These are phyloP conservation scores for Sebastiscus tertius DNA, from an alignment of 2,797 vertebrate genomes.

Conservation along the genomic window DNA sequence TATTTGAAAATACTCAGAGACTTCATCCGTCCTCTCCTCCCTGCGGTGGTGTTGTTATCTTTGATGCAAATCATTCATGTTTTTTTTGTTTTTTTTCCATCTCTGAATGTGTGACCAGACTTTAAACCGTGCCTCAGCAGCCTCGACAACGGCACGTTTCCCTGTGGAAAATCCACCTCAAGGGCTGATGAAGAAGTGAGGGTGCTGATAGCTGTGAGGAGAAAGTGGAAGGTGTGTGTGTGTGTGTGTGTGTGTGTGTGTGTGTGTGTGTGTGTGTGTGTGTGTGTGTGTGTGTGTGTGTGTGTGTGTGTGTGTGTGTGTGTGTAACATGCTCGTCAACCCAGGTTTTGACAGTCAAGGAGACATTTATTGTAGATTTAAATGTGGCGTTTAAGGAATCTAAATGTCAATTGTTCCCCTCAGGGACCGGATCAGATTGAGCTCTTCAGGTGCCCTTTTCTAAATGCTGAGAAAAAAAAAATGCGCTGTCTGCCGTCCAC, in stretches of 20 bases:
- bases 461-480: not conserved
- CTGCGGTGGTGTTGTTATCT: slow-evolving; percentile 18
- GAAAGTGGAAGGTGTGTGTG: not conserved
- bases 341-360: not conserved
- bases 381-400: not conserved
- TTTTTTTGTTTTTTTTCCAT: slow-evolving; percentile 9
- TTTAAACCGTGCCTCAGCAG: slow-evolving; percentile 22
- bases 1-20: slow-evolving; percentile 20
- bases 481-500: not conserved
- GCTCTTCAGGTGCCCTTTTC: not conserved
- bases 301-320: not conserved
- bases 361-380: not conserved
- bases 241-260: not conserved
- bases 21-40: slow-evolving; percentile 7
- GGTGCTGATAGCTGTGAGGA: not conserved
- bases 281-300: too few relatives aligned
- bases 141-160: not conserved
- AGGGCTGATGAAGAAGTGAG: not conserved
- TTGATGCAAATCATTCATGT: slow-evolving; percentile 48
- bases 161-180: slow-evolving; percentile 1
- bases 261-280: not conserved
- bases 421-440: not conserved
- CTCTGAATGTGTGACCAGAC: slow-evolving; percentile 38
- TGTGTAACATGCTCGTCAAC: not conserved
- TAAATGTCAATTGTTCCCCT: not conserved